Base-by-base conservation (phyloP, 1,140 invertebrate species). In the Akabosia matsudoensis region DNA sequence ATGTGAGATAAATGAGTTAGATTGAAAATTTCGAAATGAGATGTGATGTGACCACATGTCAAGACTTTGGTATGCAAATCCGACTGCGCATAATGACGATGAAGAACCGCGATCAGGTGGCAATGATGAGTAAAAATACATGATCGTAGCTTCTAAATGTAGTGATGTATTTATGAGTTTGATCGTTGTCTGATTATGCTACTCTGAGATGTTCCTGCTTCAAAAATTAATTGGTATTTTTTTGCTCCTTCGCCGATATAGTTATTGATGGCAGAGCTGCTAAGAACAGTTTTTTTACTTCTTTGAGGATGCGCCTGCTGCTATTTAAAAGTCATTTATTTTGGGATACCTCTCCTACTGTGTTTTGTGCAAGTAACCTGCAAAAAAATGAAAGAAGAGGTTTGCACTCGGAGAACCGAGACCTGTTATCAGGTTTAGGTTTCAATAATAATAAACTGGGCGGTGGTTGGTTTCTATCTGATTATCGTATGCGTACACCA, bases 211-310 rank as follows among this genome's bases (percentile, higher is more conserved):
- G 37, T 18, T 45, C 7, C 7, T 45, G 37, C 7, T 45, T 45
- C 54, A 61, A 61, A 61, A 61, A 61, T 67, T 67, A 67, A 67
- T 67, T 67, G 61, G 61, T 31, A 67, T 67, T 67, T 67, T 67
- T 61, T 61, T n/a, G 14, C 14, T 61, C 4, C 24, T 22, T 4
- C 13, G 24, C 24, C 54, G 14, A 61, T 16, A 16, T 7, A 4
- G 14, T 13, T 61, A n/a, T 14, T 61, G n/a, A 61, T 24, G 24
- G 28, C 30, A 67, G 61, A 28, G n/a, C 28, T 16, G 7, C 54
- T n/a, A 61, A 61, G n/a, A 24, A 67, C 28, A 7, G 13, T 30
- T 30, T 30, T 30, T 2, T 30, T 67, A 3, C 7, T 67, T 16
- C 30, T 31, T n/a, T n/a, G n/a, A n/a, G n/a, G 22, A 13, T 67